Evolutionary conservation across 2,888 invertebrate species (phyloP), one percentile per base, ranked within the genome.

Genomic region (Ganaspis brasiliensis): DNA sequence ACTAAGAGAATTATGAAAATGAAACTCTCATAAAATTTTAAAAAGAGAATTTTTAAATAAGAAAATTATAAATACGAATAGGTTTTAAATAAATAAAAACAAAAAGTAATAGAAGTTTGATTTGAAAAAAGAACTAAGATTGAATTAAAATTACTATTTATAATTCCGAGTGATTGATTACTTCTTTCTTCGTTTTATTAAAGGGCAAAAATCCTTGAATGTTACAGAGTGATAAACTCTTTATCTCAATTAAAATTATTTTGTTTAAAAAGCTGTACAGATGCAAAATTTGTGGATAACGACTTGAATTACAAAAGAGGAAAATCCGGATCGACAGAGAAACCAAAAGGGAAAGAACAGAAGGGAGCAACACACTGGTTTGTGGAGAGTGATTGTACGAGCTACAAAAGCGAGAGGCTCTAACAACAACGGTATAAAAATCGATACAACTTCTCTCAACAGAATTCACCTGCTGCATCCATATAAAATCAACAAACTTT

Each of bases 401-500:
- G 61, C 70, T 74, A 74, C 74, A 82, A 83, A 84, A 85, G 81
- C 83, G 80, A 86, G 82, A 79, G 80, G 72, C 78, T 72, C 63
- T 81, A 70, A 63, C 63, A 63, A 63, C 59, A 59, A 59, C 31
- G 31, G 59, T 59, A 59, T 59, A 31, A 16, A 59, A 59, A 59
- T 59, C 59, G 31, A 59, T 59, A 59, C 59, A 59, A 31, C 59
- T 56, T 56, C 56, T 35, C 59, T 73, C 82, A 82, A 84, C 83
- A 73, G 81, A 79, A 72, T 72, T 55, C 16, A 73, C 76, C 55
- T 72, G 59, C 49, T 79, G 21, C 14, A 40, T 21, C 14, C 21
- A 40, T 63, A 71, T 79, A 85, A 84, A 84, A 86, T 85, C 86
- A 80, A 86, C 82, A 61, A 61, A 63, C 10, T 14, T 40, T 21